Percentiles rank a stretch among this genome's conserved stretches.
Evolutionary conservation across 2,888 invertebrate species (phyloP).

Genomic region (Ptychoptera contaminata): DNA sequence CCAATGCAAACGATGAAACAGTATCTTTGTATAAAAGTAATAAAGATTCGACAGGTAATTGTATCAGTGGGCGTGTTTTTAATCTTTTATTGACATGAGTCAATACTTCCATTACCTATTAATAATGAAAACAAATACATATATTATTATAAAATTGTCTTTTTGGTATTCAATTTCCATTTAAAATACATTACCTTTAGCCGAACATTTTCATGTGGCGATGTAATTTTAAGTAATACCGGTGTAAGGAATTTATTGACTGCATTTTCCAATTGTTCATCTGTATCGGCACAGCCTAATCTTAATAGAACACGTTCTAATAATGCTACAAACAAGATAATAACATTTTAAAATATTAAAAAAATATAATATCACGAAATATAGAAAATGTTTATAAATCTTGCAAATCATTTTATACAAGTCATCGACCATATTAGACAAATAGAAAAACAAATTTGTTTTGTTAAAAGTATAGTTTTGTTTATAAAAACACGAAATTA

Average conservation of each 20-base stretch:
- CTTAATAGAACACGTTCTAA: conserved; percentile 80
- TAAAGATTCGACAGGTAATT: conserved; percentile 72
- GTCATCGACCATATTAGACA: no score
- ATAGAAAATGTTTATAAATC: no score
- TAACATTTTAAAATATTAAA: no score
- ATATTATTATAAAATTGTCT: background rate
- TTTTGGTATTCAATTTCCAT: background rate
- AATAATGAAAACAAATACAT: background rate
- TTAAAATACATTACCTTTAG: conserved; percentile 39
- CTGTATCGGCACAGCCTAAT: conserved; percentile 75
- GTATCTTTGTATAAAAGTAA: conserved; percentile 67
- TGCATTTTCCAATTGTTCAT: conserved; percentile 72
- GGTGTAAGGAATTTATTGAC: conserved; percentile 69
- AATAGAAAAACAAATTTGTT: no score
- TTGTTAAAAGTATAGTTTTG: no score
- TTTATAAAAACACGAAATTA: no score
- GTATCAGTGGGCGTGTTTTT: conserved; percentile 67
- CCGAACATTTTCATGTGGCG: conserved; percentile 68
- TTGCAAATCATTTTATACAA: no score
- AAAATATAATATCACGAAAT: no score
- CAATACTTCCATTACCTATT: conserved; percentile 77
- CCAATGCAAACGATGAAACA: conserved; percentile 41
- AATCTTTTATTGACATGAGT: conserved; percentile 83
- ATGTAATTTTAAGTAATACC: conserved; percentile 77
- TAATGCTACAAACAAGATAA: conserved; percentile 48